Percentiles rank a stretch among this genome's conserved stretches.
phyloP scores from a whole-genome alignment of 2,113 vertebrate genomes.

The Pituophis catenifer region DNA sequence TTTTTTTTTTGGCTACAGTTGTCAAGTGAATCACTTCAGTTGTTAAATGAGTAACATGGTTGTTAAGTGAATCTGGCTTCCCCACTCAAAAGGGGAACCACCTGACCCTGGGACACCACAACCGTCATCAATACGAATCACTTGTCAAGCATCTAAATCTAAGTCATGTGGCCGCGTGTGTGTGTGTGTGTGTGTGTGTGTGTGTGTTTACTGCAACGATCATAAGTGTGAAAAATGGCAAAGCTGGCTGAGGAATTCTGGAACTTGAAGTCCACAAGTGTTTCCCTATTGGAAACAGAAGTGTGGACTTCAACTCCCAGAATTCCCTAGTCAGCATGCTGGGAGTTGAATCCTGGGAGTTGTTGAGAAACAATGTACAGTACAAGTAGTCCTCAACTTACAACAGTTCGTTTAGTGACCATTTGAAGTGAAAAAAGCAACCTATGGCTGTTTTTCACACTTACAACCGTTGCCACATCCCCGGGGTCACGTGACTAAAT shows the following conservation, averaged over 20 bases:
- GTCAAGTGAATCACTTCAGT: too few relatives aligned
- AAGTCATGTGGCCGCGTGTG: too few relatives aligned
- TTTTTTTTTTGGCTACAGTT: not conserved
- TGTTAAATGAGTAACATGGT: not conserved
- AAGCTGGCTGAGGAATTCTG: too few relatives aligned
- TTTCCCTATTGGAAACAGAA: too few relatives aligned
- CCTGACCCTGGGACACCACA: not conserved
- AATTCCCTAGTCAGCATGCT: not conserved
- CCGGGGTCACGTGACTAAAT: not conserved
- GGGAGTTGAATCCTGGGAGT: too few relatives aligned
- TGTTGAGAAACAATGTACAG: not conserved
- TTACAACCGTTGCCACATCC: not conserved
- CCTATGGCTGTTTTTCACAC: not conserved
- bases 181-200: too few relatives aligned
- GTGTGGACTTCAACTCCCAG: not conserved
- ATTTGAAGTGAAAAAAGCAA: not conserved
- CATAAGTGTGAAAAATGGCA: too few relatives aligned
- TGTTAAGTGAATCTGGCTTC: not conserved
- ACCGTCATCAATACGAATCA: not conserved
- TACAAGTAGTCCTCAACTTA: not conserved
- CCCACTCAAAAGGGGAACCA: not conserved
- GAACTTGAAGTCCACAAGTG: too few relatives aligned
- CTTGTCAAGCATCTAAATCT: too few relatives aligned
- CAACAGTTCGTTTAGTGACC: not conserved
- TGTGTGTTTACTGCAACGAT: too few relatives aligned